Percentiles rank a stretch among this genome's conserved stretches.
These are phyloP conservation scores for Brachystomella parvula DNA, from an alignment of 1,140 invertebrate species.

Conservation along the genomic window DNA sequence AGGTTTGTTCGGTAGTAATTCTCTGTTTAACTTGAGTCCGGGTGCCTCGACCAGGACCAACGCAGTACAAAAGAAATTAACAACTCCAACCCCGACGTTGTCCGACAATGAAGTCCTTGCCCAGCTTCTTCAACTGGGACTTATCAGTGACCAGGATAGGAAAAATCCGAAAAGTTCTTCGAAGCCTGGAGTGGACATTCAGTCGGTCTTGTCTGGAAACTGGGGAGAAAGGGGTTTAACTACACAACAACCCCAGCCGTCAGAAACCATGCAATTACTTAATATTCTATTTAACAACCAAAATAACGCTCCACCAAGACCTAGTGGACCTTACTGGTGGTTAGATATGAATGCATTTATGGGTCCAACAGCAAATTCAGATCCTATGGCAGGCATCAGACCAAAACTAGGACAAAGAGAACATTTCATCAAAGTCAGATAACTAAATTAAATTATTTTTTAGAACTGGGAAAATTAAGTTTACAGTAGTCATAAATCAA, in stretches of 20 bases:
- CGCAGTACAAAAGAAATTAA: not conserved
- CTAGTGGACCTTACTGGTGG: constrained; percentile 36
- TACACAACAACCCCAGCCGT: constrained; percentile 11
- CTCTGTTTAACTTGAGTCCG: constrained; percentile 5
- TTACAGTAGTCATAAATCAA: no score
- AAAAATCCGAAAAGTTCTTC: not conserved
- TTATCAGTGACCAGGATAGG: constrained; percentile 1
- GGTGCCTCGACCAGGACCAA: not conserved
- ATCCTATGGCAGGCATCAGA: constrained; percentile 26
- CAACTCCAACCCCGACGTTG: constrained; percentile 13
- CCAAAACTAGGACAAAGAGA: constrained; percentile 33
- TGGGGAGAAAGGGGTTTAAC: not conserved
- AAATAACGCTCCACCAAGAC: constrained; percentile 8
- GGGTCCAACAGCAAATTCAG: constrained; percentile 24
- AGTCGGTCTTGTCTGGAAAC: constrained; percentile 14
- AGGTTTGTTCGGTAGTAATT: constrained; percentile 11
- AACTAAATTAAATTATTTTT: constrained; percentile 7
- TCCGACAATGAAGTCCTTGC: constrained; percentile 20
- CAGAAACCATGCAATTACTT: constrained; percentile 23
- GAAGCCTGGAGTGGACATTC: constrained; percentile 14
- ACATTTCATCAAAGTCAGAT: constrained; percentile 32
- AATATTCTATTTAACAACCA: constrained; percentile 16
- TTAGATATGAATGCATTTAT: constrained; percentile 36
- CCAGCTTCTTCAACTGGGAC: constrained; percentile 26
- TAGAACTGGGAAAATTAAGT: no score